These are phyloP conservation scores for Dioctria linearis DNA, from an alignment of 2,888 invertebrate genomes.

Conservation along the genomic window DNA sequence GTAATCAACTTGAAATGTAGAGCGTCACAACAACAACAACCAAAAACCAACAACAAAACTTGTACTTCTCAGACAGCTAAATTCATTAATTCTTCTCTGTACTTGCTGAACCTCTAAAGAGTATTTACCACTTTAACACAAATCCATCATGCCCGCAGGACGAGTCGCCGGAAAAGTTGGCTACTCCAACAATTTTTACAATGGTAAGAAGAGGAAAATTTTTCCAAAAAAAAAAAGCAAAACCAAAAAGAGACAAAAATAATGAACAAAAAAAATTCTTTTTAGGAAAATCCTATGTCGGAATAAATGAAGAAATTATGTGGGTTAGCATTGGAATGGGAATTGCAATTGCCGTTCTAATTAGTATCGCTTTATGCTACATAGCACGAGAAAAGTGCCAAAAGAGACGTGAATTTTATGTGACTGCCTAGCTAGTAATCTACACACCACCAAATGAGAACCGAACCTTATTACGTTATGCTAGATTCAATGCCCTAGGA, in stretches of 20 bases:
- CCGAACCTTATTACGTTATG: slow-evolving; percentile 41
- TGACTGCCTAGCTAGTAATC: slow-evolving; percentile 75
- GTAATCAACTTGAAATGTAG: background rate
- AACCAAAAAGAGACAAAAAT: no score
- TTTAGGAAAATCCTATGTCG: slow-evolving; percentile 86
- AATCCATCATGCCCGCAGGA: slow-evolving; percentile 69
- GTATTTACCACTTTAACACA: background rate
- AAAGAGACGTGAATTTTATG: slow-evolving; percentile 81
- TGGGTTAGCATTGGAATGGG: slow-evolving; percentile 86
- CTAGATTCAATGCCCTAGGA: slow-evolving; percentile 47
- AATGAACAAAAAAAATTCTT: background rate
- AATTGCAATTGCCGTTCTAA: slow-evolving; percentile 80
- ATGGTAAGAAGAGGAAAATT: slow-evolving; percentile 62
- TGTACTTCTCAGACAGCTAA: background rate
- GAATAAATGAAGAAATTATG: slow-evolving; percentile 90
- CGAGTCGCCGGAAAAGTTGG: slow-evolving; percentile 71
- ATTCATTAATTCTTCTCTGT: no score
- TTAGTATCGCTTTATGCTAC: slow-evolving; percentile 87
- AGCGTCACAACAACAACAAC: background rate
- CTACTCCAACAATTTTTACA: slow-evolving; percentile 69
- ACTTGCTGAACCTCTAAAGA: no score
- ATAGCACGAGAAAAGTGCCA: slow-evolving; percentile 86
- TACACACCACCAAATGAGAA: slow-evolving; percentile 49
- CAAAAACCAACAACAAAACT: background rate
- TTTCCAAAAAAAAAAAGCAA: no score